A percentile compares a stretch with the other conserved stretches of the same genome.
Evolutionary conservation across 1,140 invertebrate species (phyloP).

Genomic region (Leptinotarsa defecta): DNA sequence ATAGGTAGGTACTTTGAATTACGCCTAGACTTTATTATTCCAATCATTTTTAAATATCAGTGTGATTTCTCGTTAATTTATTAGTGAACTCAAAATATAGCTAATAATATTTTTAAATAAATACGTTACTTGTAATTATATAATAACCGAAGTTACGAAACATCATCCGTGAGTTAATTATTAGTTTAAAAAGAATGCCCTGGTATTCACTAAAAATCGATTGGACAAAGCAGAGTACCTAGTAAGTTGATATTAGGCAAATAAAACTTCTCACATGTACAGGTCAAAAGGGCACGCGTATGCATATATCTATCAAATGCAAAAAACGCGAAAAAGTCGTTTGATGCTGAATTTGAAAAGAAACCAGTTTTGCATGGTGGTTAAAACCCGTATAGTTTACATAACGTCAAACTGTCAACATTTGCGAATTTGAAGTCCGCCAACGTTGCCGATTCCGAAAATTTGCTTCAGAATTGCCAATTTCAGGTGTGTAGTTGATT

Average conservation of each 20-base stretch:
- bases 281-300: neutral
- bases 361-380: slow-evolving; percentile 5
- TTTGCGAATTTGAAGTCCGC: neutral
- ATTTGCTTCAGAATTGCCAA: neutral
- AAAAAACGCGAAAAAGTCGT: slow-evolving; percentile 20
- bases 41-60: too few species aligned
- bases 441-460: neutral
- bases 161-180: too few species aligned
- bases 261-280: neutral
- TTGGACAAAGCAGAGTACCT: neutral
- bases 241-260: neutral
- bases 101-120: too few species aligned
- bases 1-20: too few species aligned
- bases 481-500: neutral
- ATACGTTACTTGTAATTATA: too few species aligned
- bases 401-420: slow-evolving; percentile 12
- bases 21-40: too few species aligned
- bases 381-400: slow-evolving; percentile 14
- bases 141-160: too few species aligned
- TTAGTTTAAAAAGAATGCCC: neutral
- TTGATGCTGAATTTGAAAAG: slow-evolving; percentile 9
- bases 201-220: neutral
- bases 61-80: too few species aligned
- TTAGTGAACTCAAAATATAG: too few species aligned
- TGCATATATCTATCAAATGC: slow-evolving; percentile 2